Conservation (phyloP, 2,888 invertebrate genomes). For the Steinernema scapterisci region DNA sequence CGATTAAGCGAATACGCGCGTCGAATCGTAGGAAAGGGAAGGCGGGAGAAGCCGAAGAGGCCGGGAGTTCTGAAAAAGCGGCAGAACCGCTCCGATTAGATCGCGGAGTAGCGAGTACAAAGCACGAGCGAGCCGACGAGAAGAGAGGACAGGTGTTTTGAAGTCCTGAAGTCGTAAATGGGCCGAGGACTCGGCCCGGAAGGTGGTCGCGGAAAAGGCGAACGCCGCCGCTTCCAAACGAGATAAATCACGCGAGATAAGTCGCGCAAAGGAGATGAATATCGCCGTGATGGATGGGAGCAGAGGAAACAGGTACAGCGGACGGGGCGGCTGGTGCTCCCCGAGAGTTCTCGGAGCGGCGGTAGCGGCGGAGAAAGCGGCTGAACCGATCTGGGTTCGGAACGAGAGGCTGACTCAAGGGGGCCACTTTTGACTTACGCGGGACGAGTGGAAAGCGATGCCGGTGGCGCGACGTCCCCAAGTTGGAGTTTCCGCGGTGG, state of each 20-base stretch:
- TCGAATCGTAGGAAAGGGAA: neutral
- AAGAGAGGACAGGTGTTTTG: neutral
- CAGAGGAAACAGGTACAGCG: neutral
- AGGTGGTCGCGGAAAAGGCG: neutral
- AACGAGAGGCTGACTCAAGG: neutral
- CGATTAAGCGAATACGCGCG: neutral
- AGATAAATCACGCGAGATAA: slow-evolving; percentile 14
- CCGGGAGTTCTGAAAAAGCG: slow-evolving; percentile 15
- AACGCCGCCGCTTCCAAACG: slow-evolving; percentile 1
- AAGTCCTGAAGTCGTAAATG: neutral
- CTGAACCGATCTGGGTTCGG: too few species aligned
- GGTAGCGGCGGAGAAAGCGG: neutral
- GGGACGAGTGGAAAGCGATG: neutral
- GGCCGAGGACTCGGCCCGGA: slow-evolving; percentile 4
- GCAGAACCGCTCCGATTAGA: neutral
- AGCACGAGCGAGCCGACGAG: neutral
- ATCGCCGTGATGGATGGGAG: slow-evolving; percentile 1
- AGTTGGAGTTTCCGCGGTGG: neutral
- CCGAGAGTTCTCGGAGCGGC: neutral
- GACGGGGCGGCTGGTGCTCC: neutral
- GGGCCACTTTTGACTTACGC: slow-evolving; percentile 5
- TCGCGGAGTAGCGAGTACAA: neutral
- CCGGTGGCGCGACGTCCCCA: slow-evolving; percentile 8
- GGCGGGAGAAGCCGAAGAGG: neutral
- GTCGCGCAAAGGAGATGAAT: slow-evolving; percentile 22